Conservation (phyloP, 2,888 invertebrate genomes). For the Melieria omissa region DNA sequence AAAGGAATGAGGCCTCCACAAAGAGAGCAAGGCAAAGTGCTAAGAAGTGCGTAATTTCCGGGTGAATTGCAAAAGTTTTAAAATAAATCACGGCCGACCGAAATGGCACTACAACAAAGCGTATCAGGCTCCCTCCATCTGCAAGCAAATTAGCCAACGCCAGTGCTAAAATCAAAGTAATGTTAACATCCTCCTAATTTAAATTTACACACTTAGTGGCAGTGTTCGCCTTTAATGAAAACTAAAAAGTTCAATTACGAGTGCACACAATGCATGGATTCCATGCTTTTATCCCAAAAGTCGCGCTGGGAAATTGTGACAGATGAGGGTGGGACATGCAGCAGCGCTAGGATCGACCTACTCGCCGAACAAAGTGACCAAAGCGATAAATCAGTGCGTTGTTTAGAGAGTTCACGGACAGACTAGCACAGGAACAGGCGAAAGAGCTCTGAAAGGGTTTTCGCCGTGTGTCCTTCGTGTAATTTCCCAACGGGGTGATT, state of each 20-base stretch:
- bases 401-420: slow-evolving; percentile 37
- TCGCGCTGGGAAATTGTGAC: slow-evolving; percentile 53
- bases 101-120: background rate
- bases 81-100: slow-evolving; percentile 38
- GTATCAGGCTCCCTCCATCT: too few relatives aligned
- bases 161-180: slow-evolving; percentile 22
- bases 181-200: slow-evolving; percentile 43
- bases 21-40: slow-evolving; percentile 23
- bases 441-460: slow-evolving; percentile 42
- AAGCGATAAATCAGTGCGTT: slow-evolving; percentile 62
- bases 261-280: background rate
- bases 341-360: slow-evolving; percentile 28
- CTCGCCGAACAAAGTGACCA: slow-evolving; percentile 56
- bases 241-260: slow-evolving; percentile 61
- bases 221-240: slow-evolving; percentile 51
- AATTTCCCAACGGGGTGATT: slow-evolving; percentile 65
- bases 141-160: too few relatives aligned
- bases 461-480: slow-evolving; percentile 38
- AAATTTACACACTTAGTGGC: slow-evolving; percentile 38
- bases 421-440: too few relatives aligned
- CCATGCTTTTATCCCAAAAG: slow-evolving; percentile 44
- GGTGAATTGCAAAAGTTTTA: slow-evolving; percentile 40
- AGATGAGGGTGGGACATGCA: slow-evolving; percentile 54
- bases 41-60: slow-evolving; percentile 42
- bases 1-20: slow-evolving; percentile 3